Evolutionary conservation across 2,888 invertebrate genomes (phyloP).

Genomic region (Diplazon laetatorius): DNA sequence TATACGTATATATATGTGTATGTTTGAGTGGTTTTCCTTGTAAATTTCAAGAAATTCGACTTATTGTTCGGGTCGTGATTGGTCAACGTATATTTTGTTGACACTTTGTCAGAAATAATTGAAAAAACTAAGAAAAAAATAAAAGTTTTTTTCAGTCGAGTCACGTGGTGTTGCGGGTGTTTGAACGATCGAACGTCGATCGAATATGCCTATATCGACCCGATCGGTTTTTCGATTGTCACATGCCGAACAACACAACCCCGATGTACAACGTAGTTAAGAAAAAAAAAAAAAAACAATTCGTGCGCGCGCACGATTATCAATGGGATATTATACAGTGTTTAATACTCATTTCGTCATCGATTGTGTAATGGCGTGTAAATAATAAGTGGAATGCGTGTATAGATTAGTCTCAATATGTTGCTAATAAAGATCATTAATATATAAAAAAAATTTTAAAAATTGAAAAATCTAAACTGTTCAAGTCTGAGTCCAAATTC

Average conservation of each 20-base stretch:
- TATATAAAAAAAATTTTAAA: conserved; percentile 16
- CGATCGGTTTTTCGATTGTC: conserved; percentile 26
- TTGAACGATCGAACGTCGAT: conserved; percentile 12
- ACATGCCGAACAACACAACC: conserved; percentile 16
- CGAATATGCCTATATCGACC: conserved; percentile 42
- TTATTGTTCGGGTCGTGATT: conserved; percentile 70
- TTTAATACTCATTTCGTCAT: conserved; percentile 44
- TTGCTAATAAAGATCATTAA: conserved; percentile 57
- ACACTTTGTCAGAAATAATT: background rate
- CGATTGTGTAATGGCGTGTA: conserved; percentile 45
- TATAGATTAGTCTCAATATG: conserved; percentile 46
- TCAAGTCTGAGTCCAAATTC: background rate
- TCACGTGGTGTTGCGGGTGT: background rate
- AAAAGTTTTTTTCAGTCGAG: conserved; percentile 2
- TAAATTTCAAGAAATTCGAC: conserved; percentile 34
- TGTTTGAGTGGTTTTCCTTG: background rate
- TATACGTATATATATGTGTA: too few relatives aligned
- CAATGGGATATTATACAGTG: conserved; percentile 22
- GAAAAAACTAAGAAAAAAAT: too few relatives aligned
- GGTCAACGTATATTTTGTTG: conserved; percentile 54
- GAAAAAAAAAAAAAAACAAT: background rate
- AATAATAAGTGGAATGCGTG: conserved; percentile 56
- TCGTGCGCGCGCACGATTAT: conserved; percentile 1
- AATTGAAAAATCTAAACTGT: conserved; percentile 17
- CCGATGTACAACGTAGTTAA: conserved; percentile 10